A percentile compares a stretch with the other conserved stretches of the same genome.
These are phyloP conservation scores for Hymenochirus boettgeri DNA, from an alignment of 2,113 vertebrate genomes.

Conservation along the genomic window DNA sequence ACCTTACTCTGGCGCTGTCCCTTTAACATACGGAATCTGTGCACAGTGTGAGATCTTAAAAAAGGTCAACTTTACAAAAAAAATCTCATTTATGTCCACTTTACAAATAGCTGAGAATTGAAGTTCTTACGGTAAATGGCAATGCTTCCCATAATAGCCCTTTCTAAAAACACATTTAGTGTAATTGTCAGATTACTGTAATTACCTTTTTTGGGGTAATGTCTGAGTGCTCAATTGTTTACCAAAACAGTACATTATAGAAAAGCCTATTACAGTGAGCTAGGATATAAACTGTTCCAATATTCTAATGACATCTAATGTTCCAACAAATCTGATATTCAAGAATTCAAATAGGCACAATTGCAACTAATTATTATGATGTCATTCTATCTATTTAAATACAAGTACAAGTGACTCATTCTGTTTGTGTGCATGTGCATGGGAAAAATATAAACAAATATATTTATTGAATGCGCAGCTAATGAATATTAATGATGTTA, in stretches of 20 bases:
- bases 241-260: not conserved
- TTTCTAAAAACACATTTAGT: not conserved
- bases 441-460: too few relatives aligned
- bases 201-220: not conserved
- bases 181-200: not conserved
- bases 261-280: too few relatives aligned
- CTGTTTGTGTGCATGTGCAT: too few relatives aligned
- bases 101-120: conserved; percentile 6
- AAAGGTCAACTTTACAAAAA: not conserved
- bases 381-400: too few relatives aligned
- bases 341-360: too few relatives aligned
- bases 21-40: not conserved
- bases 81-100: conserved; percentile 4
- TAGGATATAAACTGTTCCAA: too few relatives aligned
- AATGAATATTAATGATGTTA: too few relatives aligned
- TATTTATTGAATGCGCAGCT: too few relatives aligned
- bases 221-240: not conserved
- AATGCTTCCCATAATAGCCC: not conserved
- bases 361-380: too few relatives aligned
- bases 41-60: conserved; percentile 6
- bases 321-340: too few relatives aligned
- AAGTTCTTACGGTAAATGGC: not conserved
- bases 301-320: too few relatives aligned
- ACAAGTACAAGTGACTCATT: too few relatives aligned
- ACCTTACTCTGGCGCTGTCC: conserved; percentile 10